Evolutionary conservation across 2,797 vertebrate species (phyloP), one percentile per base, ranked within the genome.

Genomic region (Orestias chungarensis): DNA sequence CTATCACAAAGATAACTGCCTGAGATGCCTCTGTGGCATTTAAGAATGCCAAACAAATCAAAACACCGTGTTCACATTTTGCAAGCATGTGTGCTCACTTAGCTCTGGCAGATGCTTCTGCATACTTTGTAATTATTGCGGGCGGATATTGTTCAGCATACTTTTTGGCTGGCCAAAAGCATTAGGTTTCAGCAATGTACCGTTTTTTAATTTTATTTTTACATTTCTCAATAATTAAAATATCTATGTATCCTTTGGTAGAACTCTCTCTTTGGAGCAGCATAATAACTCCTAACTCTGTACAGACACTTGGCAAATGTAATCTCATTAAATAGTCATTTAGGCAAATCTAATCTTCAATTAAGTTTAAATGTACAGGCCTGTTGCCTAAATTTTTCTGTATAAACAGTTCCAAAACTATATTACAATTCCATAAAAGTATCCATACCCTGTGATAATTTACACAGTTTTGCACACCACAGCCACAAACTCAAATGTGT

Each of bases 61-160:
- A 88, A 91, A 89, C 86, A 83, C 77, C 81, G 89, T 90, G 90
- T 91, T 89, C 87, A 78, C 82, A 89, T 91, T 90, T 86, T 14
- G 31, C 74, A 85, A 88, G 86, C 85, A 86, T 90, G 86, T 87
- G 79, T 33, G 88, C 84, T 88, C 79, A 89, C 88, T 91, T 87
- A 82, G 71, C 83, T 68, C 88, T 92, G 90, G 87, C 88, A 88
- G 84, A 81, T 84, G 83, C 77, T 66, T 80, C 71, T 82, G 83
- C 79, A 88, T 76, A 74, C 86, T 78, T 70, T 81, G 80, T 81
- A 89, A 86, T 88, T 83, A 87, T 81, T 91, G 81, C 80, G 68
- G 74, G 81, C 80, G 68, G 74, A 87, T 82, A 87, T 87, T 77
- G 84, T 85, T 91, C 77, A 75, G 81, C 77, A 85, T 73, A 57